These are phyloP conservation scores for Amphimedon queenslandica DNA, from an alignment of 37 sponge, comb jelly and placozoan genomes.

Conservation along the genomic window DNA sequence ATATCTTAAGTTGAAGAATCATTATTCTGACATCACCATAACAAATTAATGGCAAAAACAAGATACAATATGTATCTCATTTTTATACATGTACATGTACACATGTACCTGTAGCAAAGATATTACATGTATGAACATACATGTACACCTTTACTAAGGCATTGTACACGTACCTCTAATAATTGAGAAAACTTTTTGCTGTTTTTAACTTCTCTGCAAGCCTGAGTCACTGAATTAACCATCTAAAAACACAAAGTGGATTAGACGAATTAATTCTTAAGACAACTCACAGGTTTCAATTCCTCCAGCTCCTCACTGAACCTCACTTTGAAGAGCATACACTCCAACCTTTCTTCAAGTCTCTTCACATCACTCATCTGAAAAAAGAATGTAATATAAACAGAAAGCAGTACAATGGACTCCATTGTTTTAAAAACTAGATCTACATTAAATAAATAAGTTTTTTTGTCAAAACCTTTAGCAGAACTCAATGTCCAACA, in stretches of 20 bases:
- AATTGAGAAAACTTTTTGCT: constrained; percentile 78
- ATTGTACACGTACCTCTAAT: constrained; percentile 65
- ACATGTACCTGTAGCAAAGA: background rate
- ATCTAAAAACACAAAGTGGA: constrained; percentile 32
- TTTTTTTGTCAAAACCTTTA: no score
- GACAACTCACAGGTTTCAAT: constrained; percentile 67
- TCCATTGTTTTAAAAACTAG: no score
- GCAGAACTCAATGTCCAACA: no score
- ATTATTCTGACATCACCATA: no score
- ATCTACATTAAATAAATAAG: no score
- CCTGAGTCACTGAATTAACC: constrained; percentile 66
- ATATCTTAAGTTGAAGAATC: no score
- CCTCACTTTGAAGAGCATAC: constrained; percentile 72
- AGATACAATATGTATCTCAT: no score
- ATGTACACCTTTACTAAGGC: background rate
- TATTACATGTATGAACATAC: constrained; percentile 1
- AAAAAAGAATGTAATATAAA: background rate
- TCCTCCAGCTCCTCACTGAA: constrained; percentile 88
- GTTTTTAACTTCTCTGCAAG: constrained; percentile 76
- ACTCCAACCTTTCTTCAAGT: constrained; percentile 65
- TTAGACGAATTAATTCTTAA: background rate
- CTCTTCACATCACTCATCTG: constrained; percentile 81
- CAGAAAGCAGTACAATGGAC: no score
- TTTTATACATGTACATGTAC: constrained; percentile 1
- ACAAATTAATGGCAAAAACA: no score